Base-by-base conservation (phyloP, 2,113 vertebrate genomes). In the Tetraodon nigroviridis region DNA sequence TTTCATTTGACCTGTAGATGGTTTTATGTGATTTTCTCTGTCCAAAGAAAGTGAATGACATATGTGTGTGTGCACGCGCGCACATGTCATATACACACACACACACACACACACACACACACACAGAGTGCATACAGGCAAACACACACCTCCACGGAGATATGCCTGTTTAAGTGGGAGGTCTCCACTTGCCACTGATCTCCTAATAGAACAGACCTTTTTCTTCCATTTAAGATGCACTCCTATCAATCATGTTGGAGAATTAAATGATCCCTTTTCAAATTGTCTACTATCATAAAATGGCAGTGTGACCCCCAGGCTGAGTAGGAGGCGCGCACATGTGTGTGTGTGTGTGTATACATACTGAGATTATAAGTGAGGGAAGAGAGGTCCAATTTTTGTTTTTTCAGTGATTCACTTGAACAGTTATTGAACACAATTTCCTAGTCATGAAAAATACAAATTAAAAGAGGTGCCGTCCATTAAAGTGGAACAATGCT, bases 201-300 rank as follows among this genome's bases (percentile, higher is more conserved):
- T 91, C 93, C 92, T 98, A 95, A 97, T 96, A 94, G 93, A 95
- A 98, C 91, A 58, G 86, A 90, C 92, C 92, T 92, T 93, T 94
- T 91, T 91, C 69, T 79, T 80, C 93, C 92, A 95, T 96, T 95
- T 94, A 94, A 94, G 91, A 90, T 90, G 89, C 84, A 60, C 89
- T 75, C 84, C 91, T 92, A 97, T 99, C 94, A 95, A 95, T 98
- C 95, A 95, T 91, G 91, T 91, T 67, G 90, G 89, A 89, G 93
- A 93, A 98, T 89, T 94, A 95, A 98, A 98, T 98, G 94, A 97
- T 93, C 93, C 82, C 94, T 91, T 92, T 92, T 93, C 90, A 89
- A 94, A 95, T 93, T 94, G 92, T 92, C 92, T 93, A 94, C 93
- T 92, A 93, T 94, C 93, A 94, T 93, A 95, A 97, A 89, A 93